Base-by-base conservation (phyloP, 2,797 vertebrate species). In the Enteromius radiatus region DNA sequence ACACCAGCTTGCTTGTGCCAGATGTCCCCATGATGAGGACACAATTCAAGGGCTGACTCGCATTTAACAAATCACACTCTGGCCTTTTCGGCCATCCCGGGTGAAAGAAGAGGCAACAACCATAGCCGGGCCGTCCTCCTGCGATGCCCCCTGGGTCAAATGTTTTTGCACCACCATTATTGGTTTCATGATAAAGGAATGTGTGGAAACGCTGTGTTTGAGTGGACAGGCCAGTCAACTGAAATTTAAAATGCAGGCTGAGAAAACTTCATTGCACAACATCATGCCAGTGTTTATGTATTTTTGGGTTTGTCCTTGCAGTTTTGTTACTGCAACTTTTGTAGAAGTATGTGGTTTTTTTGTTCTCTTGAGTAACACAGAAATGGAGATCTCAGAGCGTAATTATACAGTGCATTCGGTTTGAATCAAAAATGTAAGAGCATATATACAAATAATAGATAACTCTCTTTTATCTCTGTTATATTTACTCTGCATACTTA, bases 21-120 rank as follows among this genome's bases (percentile, higher is more conserved):
- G 95, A 95, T 97, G 96, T 97, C 96, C 84, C 84, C 91, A 77
- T 94, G 92, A 92, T 45, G 43, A 87, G 84, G 83, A 92, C 90
- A 95, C 94, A 96, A 92, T 94, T 81, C 90, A 69, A 86, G 86
- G 84, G 87, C 3, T 21, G 87, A 89, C 88, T 84, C 4, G 9
- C 90, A 84, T 94, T 94, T 93, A 95, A 94, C 93, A 95, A 94
- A 95, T 93, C 94, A 92, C 93, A 91, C 92, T 87, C 93, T 84
- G 71, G 38, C 88, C 86, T 87, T 28, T 68, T 91, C 85, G 88
- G 84, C 89, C 85, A 86, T 77, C 88, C 65, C 80, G 41, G 76
- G 70, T 80, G 85, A 83, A 83, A 84, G 74, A 38, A 73, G 71
- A 78, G 82, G 81, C 70, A 81, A 84, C 61, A 41, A 59, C 21